A percentile compares a stretch with the other conserved stretches of the same genome.
These are phyloP conservation scores for Thunnus albacares DNA, from an alignment of 2,797 vertebrate genomes.

Conservation along the genomic window DNA sequence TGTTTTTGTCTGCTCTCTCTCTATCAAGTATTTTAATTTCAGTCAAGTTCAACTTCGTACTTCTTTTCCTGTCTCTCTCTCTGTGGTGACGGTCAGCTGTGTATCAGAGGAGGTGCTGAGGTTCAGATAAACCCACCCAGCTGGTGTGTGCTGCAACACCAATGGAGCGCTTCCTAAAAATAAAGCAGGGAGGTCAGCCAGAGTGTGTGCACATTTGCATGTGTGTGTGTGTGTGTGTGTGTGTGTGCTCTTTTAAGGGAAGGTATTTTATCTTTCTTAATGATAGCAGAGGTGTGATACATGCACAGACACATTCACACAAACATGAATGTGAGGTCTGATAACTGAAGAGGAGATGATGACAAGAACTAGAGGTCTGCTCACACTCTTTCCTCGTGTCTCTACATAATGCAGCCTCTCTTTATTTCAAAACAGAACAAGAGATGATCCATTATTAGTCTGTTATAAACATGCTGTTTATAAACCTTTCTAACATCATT, in stretches of 20 bases:
- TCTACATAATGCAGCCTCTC: neutral
- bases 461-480: neutral
- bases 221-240: constrained; percentile 34
- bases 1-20: neutral
- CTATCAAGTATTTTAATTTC: neutral
- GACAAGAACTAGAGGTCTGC: constrained; percentile 32
- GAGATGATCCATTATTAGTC: neutral
- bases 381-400: constrained; percentile 9
- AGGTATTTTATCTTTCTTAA: constrained; percentile 66
- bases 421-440: neutral
- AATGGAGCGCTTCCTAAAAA: constrained; percentile 55
- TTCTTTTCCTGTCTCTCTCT: neutral
- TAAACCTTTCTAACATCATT: no score
- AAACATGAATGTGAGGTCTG: constrained; percentile 20
- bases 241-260: constrained; percentile 62
- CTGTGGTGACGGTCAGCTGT: constrained; percentile 34
- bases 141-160: constrained; percentile 48
- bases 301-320: constrained; percentile 34
- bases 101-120: constrained; percentile 39
- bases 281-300: constrained; percentile 73
- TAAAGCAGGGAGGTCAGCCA: constrained; percentile 47
- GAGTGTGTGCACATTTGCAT: constrained; percentile 10
- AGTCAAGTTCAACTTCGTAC: neutral
- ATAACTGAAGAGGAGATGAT: constrained; percentile 15
- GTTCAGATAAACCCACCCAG: constrained; percentile 55